Conservation (phyloP, 1,140 invertebrate species). For the Drosophila athabasca region DNA sequence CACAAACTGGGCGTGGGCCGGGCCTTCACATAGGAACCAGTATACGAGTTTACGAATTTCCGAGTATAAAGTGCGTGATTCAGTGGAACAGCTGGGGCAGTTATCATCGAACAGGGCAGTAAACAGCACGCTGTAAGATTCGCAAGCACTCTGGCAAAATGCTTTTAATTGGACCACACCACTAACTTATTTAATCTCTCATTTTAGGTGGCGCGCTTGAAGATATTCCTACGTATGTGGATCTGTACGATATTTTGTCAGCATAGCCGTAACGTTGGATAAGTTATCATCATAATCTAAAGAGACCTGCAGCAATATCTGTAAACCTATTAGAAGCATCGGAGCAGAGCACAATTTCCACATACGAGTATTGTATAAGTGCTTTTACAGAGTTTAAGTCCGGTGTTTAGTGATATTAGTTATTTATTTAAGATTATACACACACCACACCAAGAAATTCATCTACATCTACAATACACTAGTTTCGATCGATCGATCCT, state of each 20-base stretch:
- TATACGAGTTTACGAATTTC: no score
- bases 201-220: constrained; percentile 70
- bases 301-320: constrained; percentile 42
- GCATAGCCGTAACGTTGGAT: constrained; percentile 30
- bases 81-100: no score
- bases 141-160: background rate
- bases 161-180: background rate
- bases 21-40: no score
- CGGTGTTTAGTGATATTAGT: constrained; percentile 80
- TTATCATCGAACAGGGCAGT: no score
- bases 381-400: constrained; percentile 24
- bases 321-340: constrained; percentile 50
- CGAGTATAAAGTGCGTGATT: no score
- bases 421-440: constrained; percentile 62
- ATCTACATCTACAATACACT: constrained; percentile 16
- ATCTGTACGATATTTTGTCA: constrained; percentile 13
- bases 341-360: constrained; percentile 58
- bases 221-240: background rate
- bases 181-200: constrained; percentile 16
- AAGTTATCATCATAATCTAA: constrained; percentile 27
- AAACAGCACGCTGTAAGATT: no score
- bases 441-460: constrained; percentile 25
- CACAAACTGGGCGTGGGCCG: no score
- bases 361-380: background rate
- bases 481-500: constrained; percentile 52